These are phyloP conservation scores for Lasioglossum leucozonium DNA, from an alignment of 2,888 invertebrate species.

Conservation along the genomic window DNA sequence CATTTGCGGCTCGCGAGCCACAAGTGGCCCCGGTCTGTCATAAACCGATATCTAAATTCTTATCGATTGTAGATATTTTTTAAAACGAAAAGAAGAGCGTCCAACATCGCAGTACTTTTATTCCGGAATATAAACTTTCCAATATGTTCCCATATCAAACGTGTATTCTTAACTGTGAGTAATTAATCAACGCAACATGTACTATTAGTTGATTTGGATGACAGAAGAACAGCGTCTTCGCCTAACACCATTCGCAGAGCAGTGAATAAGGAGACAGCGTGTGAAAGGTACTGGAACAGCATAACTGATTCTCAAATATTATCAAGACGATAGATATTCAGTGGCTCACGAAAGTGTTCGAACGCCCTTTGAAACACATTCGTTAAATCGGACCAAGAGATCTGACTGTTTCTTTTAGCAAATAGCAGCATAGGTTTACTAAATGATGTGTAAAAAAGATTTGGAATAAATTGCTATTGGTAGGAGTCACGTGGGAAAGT, in stretches of 20 bases:
- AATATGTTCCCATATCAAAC: background rate
- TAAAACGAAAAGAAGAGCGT: background rate
- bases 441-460: no score
- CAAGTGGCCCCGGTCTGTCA: no score
- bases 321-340: background rate
- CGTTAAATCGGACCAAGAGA: no score
- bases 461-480: no score
- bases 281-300: slow-evolving; percentile 57
- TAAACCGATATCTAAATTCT: no score
- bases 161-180: background rate
- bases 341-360: no score
- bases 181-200: background rate
- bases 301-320: background rate
- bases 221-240: background rate
- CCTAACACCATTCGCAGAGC: slow-evolving; percentile 40
- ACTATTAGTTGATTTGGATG: background rate
- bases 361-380: no score
- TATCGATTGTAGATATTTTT: background rate
- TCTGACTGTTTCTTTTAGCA: background rate
- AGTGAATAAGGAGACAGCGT: slow-evolving; percentile 61
- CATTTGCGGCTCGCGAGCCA: no score
- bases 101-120: background rate
- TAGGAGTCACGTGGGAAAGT: no score
- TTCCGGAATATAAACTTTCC: background rate
- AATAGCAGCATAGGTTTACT: no score